phyloP scores from a whole-genome alignment of 2,113 vertebrate species.

The Pituophis catenifer region DNA sequence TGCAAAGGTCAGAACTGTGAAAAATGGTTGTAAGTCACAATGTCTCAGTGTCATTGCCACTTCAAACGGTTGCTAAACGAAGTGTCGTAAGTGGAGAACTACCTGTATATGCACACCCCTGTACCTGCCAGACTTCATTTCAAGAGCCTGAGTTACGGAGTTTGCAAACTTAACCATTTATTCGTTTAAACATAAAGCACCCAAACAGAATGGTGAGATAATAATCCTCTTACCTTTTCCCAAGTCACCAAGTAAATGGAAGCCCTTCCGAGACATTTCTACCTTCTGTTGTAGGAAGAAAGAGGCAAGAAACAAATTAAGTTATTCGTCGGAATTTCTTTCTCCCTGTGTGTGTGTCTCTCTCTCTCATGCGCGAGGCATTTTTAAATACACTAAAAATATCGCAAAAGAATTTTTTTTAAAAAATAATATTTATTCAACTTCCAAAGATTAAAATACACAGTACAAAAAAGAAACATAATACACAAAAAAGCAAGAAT shows the following conservation, averaged over 20 bases:
- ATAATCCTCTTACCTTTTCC: conserved; percentile 55
- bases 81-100: neutral
- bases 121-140: conserved; percentile 26
- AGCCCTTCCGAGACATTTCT: conserved; percentile 22
- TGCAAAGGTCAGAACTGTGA: neutral
- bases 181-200: conserved; percentile 12
- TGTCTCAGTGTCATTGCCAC: neutral
- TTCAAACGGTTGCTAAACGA: neutral
- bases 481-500: too few relatives aligned
- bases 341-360: accelerated
- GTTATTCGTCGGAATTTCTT: conserved; percentile 9
- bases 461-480: too few relatives aligned
- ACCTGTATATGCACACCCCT: neutral
- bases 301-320: neutral
- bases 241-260: neutral
- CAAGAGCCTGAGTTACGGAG: conserved; percentile 28
- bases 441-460: too few relatives aligned
- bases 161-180: conserved; percentile 1
- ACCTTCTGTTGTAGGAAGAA: conserved; percentile 31
- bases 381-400: conserved; percentile 20
- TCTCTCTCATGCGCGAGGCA: neutral
- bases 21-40: neutral
- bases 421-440: too few relatives aligned
- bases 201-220: conserved; percentile 30
- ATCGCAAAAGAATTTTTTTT: neutral